Conservation (phyloP, 2,797 vertebrate species). For the Epinephelus malabaricus region DNA sequence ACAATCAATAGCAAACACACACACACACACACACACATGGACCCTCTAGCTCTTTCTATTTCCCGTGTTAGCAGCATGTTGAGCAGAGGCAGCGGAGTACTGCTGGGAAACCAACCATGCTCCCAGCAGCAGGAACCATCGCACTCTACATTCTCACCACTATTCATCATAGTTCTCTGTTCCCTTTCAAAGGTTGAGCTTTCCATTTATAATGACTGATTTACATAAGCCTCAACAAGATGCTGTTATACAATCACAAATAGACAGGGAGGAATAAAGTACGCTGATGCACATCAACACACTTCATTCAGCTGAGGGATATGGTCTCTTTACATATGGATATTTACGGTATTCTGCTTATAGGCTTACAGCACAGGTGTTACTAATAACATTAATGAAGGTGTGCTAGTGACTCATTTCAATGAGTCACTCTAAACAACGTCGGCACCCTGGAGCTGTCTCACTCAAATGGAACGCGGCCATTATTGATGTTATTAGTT, state of each 20-base stretch:
- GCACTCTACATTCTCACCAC: not conserved
- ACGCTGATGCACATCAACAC: no score
- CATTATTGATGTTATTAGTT: not conserved
- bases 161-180: constrained; percentile 1
- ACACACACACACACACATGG: not conserved
- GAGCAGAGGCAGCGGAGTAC: constrained; percentile 13
- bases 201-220: not conserved
- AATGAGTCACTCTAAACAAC: not conserved
- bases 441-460: not conserved
- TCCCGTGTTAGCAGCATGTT: constrained; percentile 28
- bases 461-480: not conserved
- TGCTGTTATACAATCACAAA: not conserved
- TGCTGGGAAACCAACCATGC: constrained; percentile 16
- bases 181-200: constrained; percentile 13
- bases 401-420: not conserved
- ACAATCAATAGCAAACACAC: constrained; percentile 16
- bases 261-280: not conserved
- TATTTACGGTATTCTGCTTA: not conserved
- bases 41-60: constrained; percentile 37
- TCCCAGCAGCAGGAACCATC: constrained; percentile 16
- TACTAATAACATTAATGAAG: not conserved
- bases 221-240: not conserved
- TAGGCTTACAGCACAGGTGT: not conserved
- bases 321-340: not conserved
- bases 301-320: no score